Evolutionary conservation across 2,797 vertebrate genomes (phyloP).

Genomic region (Dendrocincla tyrannina): DNA sequence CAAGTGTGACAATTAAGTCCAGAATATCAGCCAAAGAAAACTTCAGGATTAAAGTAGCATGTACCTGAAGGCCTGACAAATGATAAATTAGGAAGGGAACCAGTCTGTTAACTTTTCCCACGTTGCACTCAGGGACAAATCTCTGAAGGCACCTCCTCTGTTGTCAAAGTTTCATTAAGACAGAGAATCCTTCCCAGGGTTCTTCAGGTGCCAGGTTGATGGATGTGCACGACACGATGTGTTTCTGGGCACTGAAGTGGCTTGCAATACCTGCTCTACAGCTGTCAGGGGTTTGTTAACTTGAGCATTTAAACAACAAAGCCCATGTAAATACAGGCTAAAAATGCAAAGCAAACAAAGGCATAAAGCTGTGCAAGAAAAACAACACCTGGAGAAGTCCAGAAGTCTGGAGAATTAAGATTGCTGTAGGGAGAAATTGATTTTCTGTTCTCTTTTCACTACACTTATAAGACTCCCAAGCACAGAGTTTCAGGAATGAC

Average conservation of each 20-base stretch:
- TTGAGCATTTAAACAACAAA: not conserved
- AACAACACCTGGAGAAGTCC: not conserved
- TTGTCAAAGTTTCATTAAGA: slow-evolving; percentile 51
- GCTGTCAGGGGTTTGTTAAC: not conserved
- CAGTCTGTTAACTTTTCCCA: slow-evolving; percentile 28
- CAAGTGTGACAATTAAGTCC: not conserved
- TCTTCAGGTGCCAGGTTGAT: slow-evolving; percentile 53
- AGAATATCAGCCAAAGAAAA: not conserved
- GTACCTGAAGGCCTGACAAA: slow-evolving; percentile 29
- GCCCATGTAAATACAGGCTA: not conserved
- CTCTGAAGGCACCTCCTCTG: not conserved
- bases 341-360: not conserved
- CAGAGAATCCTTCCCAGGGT: not conserved
- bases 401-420: not conserved
- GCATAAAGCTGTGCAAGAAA: not conserved
- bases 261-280: not conserved
- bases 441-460: not conserved
- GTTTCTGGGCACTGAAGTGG: not conserved
- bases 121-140: not conserved
- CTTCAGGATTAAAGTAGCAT: not conserved
- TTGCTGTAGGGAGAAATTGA: not conserved
- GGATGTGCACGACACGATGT: not conserved
- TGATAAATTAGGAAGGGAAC: slow-evolving; percentile 44
- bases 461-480: not conserved
- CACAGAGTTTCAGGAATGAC: not conserved